phyloP scores from a whole-genome alignment of 2,113 vertebrate species.

The Empidonax traillii region DNA sequence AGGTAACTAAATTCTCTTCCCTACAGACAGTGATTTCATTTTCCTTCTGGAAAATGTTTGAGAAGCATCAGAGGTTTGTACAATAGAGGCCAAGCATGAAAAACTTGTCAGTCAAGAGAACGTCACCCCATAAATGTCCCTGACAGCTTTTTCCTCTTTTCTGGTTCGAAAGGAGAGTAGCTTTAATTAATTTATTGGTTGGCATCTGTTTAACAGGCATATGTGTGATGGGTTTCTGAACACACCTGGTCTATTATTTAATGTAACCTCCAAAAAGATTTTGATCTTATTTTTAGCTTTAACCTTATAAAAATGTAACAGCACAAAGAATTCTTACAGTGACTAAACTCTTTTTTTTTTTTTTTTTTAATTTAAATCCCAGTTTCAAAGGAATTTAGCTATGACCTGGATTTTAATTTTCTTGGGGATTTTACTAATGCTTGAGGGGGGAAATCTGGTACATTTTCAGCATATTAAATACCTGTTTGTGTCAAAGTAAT shows the following conservation, averaged over 20 bases:
- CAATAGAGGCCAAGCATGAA: constrained; percentile 50
- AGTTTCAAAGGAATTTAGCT: constrained; percentile 55
- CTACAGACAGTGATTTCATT: background rate
- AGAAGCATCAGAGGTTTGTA: background rate
- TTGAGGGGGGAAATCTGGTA: constrained; percentile 42
- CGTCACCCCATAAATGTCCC: constrained; percentile 34
- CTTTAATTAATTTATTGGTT: constrained; percentile 60
- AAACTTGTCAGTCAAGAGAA: constrained; percentile 63
- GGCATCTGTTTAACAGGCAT: constrained; percentile 43
- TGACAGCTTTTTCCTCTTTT: constrained; percentile 48
- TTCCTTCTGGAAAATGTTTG: background rate
- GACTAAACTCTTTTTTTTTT: background rate
- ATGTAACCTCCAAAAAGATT: background rate
- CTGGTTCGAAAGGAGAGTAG: constrained; percentile 19
- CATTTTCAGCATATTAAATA: constrained; percentile 62
- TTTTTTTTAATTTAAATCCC: background rate
- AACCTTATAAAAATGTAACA: constrained; percentile 67
- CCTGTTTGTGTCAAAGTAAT: constrained; percentile 42
- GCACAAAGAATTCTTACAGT: constrained; percentile 49
- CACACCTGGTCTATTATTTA: constrained; percentile 35
- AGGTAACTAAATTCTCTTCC: background rate
- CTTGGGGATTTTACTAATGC: constrained; percentile 55
- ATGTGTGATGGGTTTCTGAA: background rate
- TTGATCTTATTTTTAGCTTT: constrained; percentile 48
- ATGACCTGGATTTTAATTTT: constrained; percentile 56